A percentile compares a stretch with the other conserved stretches of the same genome.
Conservation (phyloP, 2,888 invertebrate genomes). For the Erynnis tages region DNA sequence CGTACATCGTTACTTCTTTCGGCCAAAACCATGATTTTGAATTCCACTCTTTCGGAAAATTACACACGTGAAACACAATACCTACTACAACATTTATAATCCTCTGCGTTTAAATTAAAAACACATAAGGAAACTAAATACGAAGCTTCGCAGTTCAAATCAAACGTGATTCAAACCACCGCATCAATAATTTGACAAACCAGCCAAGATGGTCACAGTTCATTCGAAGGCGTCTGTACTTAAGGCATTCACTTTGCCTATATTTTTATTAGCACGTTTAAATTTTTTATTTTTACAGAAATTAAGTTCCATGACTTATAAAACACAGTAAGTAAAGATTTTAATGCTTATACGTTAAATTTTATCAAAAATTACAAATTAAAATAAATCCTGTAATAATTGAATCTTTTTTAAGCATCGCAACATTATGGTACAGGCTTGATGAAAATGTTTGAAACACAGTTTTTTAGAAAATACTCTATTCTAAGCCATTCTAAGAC, state of each 20-base stretch:
- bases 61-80: conserved; percentile 42
- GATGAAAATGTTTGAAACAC: conserved; percentile 39
- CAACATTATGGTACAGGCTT: conserved; percentile 57
- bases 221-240: conserved; percentile 68
- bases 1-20: conserved; percentile 93
- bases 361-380: no score
- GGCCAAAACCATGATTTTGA: conserved; percentile 90
- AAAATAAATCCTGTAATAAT: no score
- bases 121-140: conserved; percentile 49
- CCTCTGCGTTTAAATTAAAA: conserved; percentile 34
- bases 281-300: conserved; percentile 4
- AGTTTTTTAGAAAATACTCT: conserved; percentile 5
- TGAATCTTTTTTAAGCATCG: conserved; percentile 43
- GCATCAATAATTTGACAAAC: conserved; percentile 81
- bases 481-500: not conserved
- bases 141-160: conserved; percentile 71
- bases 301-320: no score
- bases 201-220: conserved; percentile 49
- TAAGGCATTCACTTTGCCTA: conserved; percentile 53
- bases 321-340: no score
- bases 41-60: conserved; percentile 47
- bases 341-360: no score
- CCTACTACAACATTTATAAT: conserved; percentile 36
- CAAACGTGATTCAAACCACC: conserved; percentile 82
- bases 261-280: not conserved